Percentiles rank a stretch among this genome's conserved stretches.
These are phyloP conservation scores for Hippopotamyrus pictus DNA, from an alignment of 2,797 vertebrate genomes.

Conservation along the genomic window DNA sequence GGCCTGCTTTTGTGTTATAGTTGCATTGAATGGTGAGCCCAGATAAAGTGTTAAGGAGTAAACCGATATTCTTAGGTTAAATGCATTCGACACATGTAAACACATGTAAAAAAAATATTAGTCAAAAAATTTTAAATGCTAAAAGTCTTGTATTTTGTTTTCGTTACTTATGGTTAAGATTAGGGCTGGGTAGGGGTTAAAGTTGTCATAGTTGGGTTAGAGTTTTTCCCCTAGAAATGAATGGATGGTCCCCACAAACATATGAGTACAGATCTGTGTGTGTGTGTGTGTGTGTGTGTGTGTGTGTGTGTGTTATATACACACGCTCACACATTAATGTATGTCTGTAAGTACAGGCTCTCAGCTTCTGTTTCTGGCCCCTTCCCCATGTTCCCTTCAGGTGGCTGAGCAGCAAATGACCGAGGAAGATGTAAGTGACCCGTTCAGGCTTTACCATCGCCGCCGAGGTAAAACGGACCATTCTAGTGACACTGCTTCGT, in stretches of 20 bases:
- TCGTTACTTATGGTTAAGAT: neutral
- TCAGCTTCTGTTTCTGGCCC: neutral
- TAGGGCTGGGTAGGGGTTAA: neutral
- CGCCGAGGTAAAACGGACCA: neutral
- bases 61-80: neutral
- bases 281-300: neutral
- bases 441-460: neutral
- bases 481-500: neutral
- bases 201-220: neutral
- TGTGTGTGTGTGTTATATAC: neutral
- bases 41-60: neutral
- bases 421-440: slow-evolving; percentile 69
- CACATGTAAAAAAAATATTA: neutral
- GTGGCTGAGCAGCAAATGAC: slow-evolving; percentile 63
- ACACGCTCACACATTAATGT: neutral
- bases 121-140: neutral
- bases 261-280: neutral
- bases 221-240: neutral
- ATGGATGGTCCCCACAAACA: neutral
- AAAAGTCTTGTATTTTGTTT: neutral
- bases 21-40: neutral
- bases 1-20: neutral
- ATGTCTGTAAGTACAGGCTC: neutral
- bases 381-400: slow-evolving; percentile 50
- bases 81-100: neutral